Base-by-base conservation (phyloP, 2,113 vertebrate genomes). In the Plecturocebus donacophilus region DNA sequence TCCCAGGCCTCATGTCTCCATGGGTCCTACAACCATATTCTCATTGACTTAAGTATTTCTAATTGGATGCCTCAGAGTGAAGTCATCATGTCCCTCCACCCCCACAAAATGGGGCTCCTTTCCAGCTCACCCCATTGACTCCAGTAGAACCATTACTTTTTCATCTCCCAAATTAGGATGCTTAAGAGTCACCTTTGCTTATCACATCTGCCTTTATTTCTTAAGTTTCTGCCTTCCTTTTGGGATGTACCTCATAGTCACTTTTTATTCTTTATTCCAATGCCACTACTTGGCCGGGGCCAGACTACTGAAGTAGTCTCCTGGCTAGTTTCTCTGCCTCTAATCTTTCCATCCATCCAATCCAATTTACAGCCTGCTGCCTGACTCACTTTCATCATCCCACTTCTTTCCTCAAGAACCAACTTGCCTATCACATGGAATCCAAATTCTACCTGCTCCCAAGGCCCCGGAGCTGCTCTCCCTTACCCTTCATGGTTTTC, bases 331-430 rank as follows among this genome's bases (percentile, higher is more conserved):
- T 76, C 81, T 87, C 64, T 30, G 76, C 68, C 79, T 71, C 56
- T 14, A 8, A 7, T 20, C 40, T 17, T 9, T 10, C 27, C 73
- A 83, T 40, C 20, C 56, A 30, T 35, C 83, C 66, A 54, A 25
- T 38, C 21, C 45, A 82, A 20, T 58, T 75, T 17, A 25, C 64
- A 73, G 38, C 11, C 52, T 5, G 32, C 19, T 20, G 66, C 83
- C 42, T 25, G 82, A 40, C 87, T 19, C 25, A 30, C 32, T 86
- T 79, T 79, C 8, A 49, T 23, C 64, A 8, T 9, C 40, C 86
- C n/a, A 35, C 32, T 56, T 47, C 64, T 35, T 80, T 92, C 49
- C 70, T 84, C 61, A 21, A 91, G 71, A 86, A 94, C 42, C 68
- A 52, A 38, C n/a, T 23, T 91, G 77, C 90, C 75, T 40, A 77